Evolutionary conservation across 1,140 invertebrate species (phyloP).

Genomic region (Choristoneura fumiferana): DNA sequence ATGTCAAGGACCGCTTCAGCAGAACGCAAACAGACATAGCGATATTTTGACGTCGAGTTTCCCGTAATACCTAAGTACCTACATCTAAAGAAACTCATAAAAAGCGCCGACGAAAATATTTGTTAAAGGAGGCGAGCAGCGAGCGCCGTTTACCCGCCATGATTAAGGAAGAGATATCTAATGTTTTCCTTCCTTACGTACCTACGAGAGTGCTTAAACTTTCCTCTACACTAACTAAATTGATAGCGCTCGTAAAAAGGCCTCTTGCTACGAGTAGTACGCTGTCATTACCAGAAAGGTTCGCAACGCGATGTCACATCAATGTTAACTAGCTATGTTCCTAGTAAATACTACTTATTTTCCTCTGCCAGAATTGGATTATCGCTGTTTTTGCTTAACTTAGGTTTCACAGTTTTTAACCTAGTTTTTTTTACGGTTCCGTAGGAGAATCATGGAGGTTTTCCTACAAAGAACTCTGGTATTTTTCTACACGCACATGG

Average conservation of each 20-base stretch:
- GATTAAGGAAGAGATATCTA: conserved; percentile 47
- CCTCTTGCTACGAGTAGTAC: neutral
- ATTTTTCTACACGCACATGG: too few relatives aligned
- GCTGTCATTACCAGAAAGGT: neutral
- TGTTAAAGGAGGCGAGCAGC: conserved; percentile 36
- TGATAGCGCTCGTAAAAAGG: conserved; percentile 8
- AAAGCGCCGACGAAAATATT: conserved; percentile 46
- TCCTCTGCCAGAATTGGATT: too few relatives aligned
- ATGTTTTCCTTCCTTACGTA: conserved; percentile 40
- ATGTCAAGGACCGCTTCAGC: conserved; percentile 33
- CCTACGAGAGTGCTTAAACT: conserved; percentile 27
- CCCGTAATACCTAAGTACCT: conserved; percentile 33
- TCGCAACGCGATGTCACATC: too few relatives aligned
- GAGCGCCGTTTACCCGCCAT: conserved; percentile 38
- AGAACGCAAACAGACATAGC: conserved; percentile 29
- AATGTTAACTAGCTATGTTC: too few relatives aligned
- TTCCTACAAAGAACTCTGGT: too few relatives aligned
- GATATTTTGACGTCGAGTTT: conserved; percentile 37
- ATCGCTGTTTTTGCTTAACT: too few relatives aligned
- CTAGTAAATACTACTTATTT: too few relatives aligned
- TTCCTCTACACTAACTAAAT: conserved; percentile 25
- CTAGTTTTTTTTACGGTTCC: too few relatives aligned
- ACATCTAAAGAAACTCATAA: conserved; percentile 41
- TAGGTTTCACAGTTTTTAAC: too few relatives aligned
- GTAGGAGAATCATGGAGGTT: too few relatives aligned